Base-by-base conservation (phyloP, 2,113 vertebrate species). In the Petrocephalus microphthalmus region DNA sequence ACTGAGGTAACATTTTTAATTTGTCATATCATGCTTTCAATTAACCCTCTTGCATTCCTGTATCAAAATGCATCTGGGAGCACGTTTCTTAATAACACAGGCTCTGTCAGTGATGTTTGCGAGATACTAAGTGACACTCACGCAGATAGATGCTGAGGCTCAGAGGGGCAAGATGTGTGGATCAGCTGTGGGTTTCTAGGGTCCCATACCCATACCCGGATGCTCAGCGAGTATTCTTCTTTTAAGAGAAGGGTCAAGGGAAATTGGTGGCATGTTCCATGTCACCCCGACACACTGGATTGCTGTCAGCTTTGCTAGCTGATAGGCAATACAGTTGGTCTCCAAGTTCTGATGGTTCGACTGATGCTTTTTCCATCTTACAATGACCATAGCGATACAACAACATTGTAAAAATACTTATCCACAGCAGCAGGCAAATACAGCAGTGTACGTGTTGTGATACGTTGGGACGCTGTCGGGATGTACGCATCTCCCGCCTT, bases 281-380 rank as follows among this genome's bases (percentile, higher is more conserved):
- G 19, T 7, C 51, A 56, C 81, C 19, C 19, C 37, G 54, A 84
- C 54, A 67, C 8, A 53, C 22, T 56, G 29, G 53, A 56, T 51
- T 54, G 7, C 33, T 81, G 89, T 90, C 87, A 86, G 49, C 52
- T 84, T 67, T 78, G 33, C 20, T 51, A 22, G 64, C n/a, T 85
- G 10, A 81, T 29, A 19, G 60, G 37, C 49, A 84, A 83, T 51
- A 52, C n/a, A n/a, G n/a, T n/a, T n/a, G n/a, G n/a, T n/a, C n/a
- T n/a, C n/a, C n/a, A n/a, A n/a, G n/a, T n/a, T n/a, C n/a, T n/a
- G n/a, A n/a, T n/a, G n/a, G n/a, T n/a, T n/a, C n/a, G n/a, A n/a
- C n/a, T n/a, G n/a, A n/a, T n/a, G n/a, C n/a, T n/a, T n/a, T n/a
- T n/a, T n/a, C n/a, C n/a, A n/a, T n/a, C n/a, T n/a, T n/a, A n/a